Base-by-base conservation (phyloP, 2,113 vertebrate species). In the Brevimyrus niger region DNA sequence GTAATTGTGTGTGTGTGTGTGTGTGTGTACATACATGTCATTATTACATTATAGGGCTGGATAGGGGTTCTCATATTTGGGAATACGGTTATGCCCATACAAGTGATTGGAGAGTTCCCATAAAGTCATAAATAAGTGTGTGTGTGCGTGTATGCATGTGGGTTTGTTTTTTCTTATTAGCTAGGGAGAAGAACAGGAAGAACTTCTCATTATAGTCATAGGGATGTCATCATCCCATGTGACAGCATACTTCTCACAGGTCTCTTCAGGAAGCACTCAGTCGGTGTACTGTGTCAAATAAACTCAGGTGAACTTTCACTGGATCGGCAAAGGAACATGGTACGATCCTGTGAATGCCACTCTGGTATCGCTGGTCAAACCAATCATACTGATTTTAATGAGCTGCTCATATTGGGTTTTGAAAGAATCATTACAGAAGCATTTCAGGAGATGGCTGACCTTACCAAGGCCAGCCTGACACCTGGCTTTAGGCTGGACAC, bases 301-400 rank as follows among this genome's bases (percentile, higher is more conserved):
- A 80, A 80, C 73, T 80, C 73, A 80, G 73, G 15, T 80, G 73
- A 80, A 80, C 73, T 80, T 80, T 80, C 73, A 80, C 73, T 80
- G 4, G 31, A 42, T 80, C 35, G 6, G 5, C 11, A 19, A 35
- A 42, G 31, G 31, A 42, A 80, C 13, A 5, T n/a, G n/a, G 61
- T 65, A 27, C n/a, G 55, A 61, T 61, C 0, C 7, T 23, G 1
- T 0, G 21, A 61, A 65, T 31, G 9, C 61, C 61, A 65, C n/a
- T 27, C 61, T 27, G n/a, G n/a, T 23, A 23, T 65, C 69, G 3
- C 69, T 73, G 31, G 13, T 13, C 31, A 35, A 65, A 73, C 11
- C 27, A 17, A 35, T 35, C 27, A 73, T 11, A 73, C 69, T 73
- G 13, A 38, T 73, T 31, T 31, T 38, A 23, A 73, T 31, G 11